Percentiles rank a stretch among this genome's conserved stretches.
Conservation (phyloP, 1,140 invertebrate genomes). For the Calycopis cecrops region DNA sequence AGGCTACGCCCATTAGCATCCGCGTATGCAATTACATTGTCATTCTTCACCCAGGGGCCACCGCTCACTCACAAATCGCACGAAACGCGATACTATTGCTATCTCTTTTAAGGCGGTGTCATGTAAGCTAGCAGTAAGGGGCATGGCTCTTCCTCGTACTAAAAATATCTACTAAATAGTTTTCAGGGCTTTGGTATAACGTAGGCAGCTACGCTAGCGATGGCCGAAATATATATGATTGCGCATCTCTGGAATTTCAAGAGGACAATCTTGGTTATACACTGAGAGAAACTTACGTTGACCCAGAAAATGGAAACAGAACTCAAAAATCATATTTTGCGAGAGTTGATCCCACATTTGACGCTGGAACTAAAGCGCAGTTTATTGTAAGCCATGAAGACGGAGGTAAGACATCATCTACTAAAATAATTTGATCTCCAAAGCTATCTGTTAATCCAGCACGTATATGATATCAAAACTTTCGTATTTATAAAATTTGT, state of each 20-base stretch:
- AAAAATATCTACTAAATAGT: constrained; percentile 33
- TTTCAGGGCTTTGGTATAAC: constrained; percentile 63
- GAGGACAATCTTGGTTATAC: constrained; percentile 64
- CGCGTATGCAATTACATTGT: too few species aligned
- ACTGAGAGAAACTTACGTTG: constrained; percentile 55
- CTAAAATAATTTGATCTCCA: constrained; percentile 1
- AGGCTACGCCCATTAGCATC: too few species aligned
- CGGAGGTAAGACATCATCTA: constrained; percentile 38
- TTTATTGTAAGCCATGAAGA: constrained; percentile 65
- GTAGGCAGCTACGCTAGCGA: constrained; percentile 57
- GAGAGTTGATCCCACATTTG: constrained; percentile 64
- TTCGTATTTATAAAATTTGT: too few species aligned
- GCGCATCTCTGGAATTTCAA: constrained; percentile 52
- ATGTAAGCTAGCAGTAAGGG: too few species aligned
- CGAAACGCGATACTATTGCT: neutral
- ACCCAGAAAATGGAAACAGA: constrained; percentile 49
- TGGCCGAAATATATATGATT: constrained; percentile 51
- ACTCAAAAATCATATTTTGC: constrained; percentile 64
- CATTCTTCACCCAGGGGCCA: too few species aligned
- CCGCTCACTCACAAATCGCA: too few species aligned
- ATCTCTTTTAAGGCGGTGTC: too few species aligned
- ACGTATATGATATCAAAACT: too few species aligned
- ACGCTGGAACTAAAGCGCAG: constrained; percentile 55
- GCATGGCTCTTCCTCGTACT: too few species aligned
- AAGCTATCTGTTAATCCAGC: too few species aligned